A percentile compares a stretch with the other conserved stretches of the same genome.
Evolutionary conservation across 2,113 vertebrate genomes (phyloP).

Genomic region (Dermatemys mawii): DNA sequence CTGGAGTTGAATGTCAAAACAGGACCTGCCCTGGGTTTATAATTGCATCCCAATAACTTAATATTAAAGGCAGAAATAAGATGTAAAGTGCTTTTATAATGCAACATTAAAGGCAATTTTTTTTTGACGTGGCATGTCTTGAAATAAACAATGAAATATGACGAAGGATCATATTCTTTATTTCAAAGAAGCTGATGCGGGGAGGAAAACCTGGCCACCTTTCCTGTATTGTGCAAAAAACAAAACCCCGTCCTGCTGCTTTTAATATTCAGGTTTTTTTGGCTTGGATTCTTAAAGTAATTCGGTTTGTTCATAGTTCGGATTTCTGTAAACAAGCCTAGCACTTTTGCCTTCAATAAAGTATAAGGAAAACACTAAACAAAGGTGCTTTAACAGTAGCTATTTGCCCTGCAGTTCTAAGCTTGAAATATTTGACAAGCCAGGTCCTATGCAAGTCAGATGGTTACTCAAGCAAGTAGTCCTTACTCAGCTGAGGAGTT

Average conservation of each 20-base stretch:
- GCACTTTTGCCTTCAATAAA: conserved; percentile 56
- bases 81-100: conserved; percentile 83
- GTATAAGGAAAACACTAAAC: conserved; percentile 61
- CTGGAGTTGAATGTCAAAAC: conserved; percentile 42
- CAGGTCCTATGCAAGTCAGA: neutral
- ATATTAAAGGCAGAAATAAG: conserved; percentile 68
- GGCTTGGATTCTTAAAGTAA: conserved; percentile 44
- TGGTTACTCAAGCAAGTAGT: neutral
- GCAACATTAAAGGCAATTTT: conserved; percentile 76
- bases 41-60: conserved; percentile 69
- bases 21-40: conserved; percentile 59
- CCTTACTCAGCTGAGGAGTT: neutral
- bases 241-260: conserved; percentile 54
- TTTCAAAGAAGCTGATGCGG: conserved; percentile 62
- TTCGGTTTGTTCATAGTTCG: conserved; percentile 7
- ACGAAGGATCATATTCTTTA: conserved; percentile 74
- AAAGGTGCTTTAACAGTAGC: neutral
- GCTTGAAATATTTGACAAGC: conserved; percentile 19
- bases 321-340: conserved; percentile 31
- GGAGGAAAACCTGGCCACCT: conserved; percentile 57
- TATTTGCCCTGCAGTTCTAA: neutral
- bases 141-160: conserved; percentile 82
- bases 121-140: conserved; percentile 82
- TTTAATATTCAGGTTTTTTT: conserved; percentile 41
- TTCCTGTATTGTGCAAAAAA: conserved; percentile 49